A percentile compares a stretch with the other conserved stretches of the same genome.
Evolutionary conservation across 1,140 invertebrate genomes (phyloP).

Genomic region (Zelostemma sp.): DNA sequence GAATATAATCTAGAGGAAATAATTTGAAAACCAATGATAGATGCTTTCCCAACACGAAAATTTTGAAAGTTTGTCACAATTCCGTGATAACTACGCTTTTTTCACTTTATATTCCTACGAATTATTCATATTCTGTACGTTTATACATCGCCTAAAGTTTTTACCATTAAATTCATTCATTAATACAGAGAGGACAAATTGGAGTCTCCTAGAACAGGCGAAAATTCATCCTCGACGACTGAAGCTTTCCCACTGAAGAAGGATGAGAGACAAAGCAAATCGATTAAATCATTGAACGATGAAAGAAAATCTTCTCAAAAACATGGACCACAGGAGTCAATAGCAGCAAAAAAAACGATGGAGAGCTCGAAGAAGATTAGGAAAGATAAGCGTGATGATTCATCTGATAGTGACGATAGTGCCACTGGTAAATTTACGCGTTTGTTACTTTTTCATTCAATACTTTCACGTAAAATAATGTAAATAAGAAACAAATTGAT

Average conservation of each 20-base stretch:
- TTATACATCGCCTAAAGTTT: no score
- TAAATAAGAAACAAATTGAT: neutral
- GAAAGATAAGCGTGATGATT: constrained; percentile 64
- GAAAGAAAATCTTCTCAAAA: constrained; percentile 63
- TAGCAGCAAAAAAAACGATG: constrained; percentile 52
- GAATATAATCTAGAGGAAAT: no score
- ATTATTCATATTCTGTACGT: no score
- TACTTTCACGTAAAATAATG: constrained; percentile 3
- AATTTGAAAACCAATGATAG: no score
- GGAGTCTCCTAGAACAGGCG: constrained; percentile 57
- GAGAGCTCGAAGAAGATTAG: constrained; percentile 66
- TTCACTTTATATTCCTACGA: neutral
- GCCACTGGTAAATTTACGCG: constrained; percentile 59
- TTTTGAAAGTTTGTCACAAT: neutral
- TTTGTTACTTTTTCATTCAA: constrained; percentile 15
- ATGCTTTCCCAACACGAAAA: no score
- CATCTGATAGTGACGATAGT: constrained; percentile 70
- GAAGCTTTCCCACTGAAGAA: constrained; percentile 64
- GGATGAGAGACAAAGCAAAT: constrained; percentile 58
- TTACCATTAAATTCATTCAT: constrained; percentile 9
- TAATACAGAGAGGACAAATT: constrained; percentile 59
- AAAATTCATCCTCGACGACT: constrained; percentile 44
- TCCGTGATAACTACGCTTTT: neutral
- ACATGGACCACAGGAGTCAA: constrained; percentile 31
- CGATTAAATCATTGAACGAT: constrained; percentile 48